Conservation (phyloP, 1,140 invertebrate genomes). For the Euwallacea fornicatus region DNA sequence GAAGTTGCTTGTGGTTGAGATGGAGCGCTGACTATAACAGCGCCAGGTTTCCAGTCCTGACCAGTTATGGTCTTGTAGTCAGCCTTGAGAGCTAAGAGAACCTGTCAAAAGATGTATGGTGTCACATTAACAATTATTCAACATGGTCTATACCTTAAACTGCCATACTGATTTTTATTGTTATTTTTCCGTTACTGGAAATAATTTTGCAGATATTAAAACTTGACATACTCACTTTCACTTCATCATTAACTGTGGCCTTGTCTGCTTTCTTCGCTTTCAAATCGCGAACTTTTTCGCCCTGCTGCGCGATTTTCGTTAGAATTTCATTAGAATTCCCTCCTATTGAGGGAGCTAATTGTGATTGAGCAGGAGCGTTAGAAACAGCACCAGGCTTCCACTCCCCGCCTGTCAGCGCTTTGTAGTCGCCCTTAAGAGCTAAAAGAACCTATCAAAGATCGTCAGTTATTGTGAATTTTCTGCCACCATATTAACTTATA, state of each 20-base stretch:
- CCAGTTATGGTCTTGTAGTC: conserved; percentile 70
- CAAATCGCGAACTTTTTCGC: conserved; percentile 69
- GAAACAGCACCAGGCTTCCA: conserved; percentile 51
- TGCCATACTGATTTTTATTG: no score
- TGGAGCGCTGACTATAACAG: conserved; percentile 64
- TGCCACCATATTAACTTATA: no score
- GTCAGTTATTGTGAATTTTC: no score
- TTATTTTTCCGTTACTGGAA: no score
- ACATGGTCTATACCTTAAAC: no score
- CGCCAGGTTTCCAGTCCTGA: conserved; percentile 49
- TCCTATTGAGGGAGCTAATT: conserved; percentile 71
- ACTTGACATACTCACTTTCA: conserved; percentile 57
- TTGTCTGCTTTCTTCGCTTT: conserved; percentile 70
- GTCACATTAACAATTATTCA: no score
- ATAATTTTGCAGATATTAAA: no score
- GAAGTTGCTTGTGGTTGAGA: conserved; percentile 68
- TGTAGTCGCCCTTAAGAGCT: conserved; percentile 78
- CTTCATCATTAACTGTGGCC: conserved; percentile 60
- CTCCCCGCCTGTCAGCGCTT: conserved; percentile 56
- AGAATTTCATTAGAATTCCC: conserved; percentile 50
- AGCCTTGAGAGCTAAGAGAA: conserved; percentile 73
- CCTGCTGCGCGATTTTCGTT: conserved; percentile 63
- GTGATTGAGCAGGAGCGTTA: conserved; percentile 70
- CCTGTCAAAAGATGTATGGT: conserved; percentile 50
- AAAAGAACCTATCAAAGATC: conserved; percentile 61